phyloP scores from a whole-genome alignment of 1,140 invertebrate genomes.

The Plectrocnemia conspersa region DNA sequence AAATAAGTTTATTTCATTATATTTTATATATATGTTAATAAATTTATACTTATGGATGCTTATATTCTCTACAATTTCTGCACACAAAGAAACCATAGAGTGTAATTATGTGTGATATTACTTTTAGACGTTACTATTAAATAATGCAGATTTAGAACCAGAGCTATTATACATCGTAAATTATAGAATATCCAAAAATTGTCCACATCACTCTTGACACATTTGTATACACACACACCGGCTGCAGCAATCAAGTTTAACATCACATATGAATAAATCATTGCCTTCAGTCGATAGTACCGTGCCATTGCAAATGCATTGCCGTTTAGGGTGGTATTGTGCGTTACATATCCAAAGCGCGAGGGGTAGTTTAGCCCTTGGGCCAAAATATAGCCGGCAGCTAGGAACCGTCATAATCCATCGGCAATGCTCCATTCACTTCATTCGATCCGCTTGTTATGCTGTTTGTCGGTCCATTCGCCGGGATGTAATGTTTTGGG shows the following conservation, averaged over 20 bases:
- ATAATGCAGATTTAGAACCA: background rate
- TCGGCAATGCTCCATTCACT: conserved; percentile 18
- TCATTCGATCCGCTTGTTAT: conserved; percentile 24
- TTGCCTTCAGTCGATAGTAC: background rate
- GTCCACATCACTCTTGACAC: too few relatives aligned
- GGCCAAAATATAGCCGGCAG: conserved; percentile 17
- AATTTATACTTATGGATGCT: too few relatives aligned
- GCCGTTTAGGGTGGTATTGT: too few relatives aligned
- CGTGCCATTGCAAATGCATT: too few relatives aligned
- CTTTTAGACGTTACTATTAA: conserved; percentile 2
- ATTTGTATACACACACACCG: background rate
- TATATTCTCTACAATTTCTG: too few relatives aligned
- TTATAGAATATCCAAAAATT: background rate
- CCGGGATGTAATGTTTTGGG: conserved; percentile 4
- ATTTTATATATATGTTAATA: too few relatives aligned
- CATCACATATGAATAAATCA: conserved; percentile 11
- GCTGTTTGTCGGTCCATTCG: conserved; percentile 11
- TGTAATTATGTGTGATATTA: too few relatives aligned
- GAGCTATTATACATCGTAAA: background rate
- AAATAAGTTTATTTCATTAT: too few relatives aligned
- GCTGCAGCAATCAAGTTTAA: conserved; percentile 6
- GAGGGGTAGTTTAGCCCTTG: too few relatives aligned
- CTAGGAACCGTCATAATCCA: conserved; percentile 24
- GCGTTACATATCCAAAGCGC: too few relatives aligned
- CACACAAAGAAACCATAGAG: too few relatives aligned